Evolutionary conservation across 2,888 invertebrate genomes (phyloP).

Genomic region (Apomyelois bistriatella): DNA sequence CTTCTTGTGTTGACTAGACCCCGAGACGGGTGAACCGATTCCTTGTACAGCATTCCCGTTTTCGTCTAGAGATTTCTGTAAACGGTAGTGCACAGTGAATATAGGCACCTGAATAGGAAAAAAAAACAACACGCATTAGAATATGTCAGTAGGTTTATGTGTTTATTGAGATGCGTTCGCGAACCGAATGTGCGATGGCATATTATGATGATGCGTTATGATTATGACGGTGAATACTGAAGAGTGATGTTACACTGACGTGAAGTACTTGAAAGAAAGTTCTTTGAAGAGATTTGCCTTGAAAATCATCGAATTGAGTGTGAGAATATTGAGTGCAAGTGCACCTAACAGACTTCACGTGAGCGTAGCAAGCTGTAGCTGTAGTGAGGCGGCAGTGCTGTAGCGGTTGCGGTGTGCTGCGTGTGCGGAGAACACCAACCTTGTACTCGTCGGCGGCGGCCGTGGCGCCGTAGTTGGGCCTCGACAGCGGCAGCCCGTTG

Average conservation of each 20-base stretch:
- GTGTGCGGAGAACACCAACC: conserved; percentile 33
- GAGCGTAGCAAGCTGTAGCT: background rate
- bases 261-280: background rate
- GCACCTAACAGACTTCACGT: no score
- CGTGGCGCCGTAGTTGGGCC: conserved; percentile 55
- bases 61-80: conserved; percentile 87
- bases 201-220: background rate
- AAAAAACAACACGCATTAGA: conserved; percentile 33
- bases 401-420: background rate
- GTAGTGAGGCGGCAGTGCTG: background rate
- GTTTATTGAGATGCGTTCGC: background rate
- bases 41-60: conserved; percentile 87
- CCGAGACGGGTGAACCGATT: conserved; percentile 68
- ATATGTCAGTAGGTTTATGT: conserved; percentile 18
- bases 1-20: conserved; percentile 77
- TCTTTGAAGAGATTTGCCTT: no score
- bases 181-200: background rate
- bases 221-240: background rate
- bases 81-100: conserved; percentile 41
- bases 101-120: conserved; percentile 36
- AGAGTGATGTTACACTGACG: background rate
- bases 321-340: no score
- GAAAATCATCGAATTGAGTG: no score
- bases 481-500: conserved; percentile 62
- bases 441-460: conserved; percentile 58